Conservation (phyloP, 92 coral and sea anemone genomes). For the Anthopleura xanthogrammica region DNA sequence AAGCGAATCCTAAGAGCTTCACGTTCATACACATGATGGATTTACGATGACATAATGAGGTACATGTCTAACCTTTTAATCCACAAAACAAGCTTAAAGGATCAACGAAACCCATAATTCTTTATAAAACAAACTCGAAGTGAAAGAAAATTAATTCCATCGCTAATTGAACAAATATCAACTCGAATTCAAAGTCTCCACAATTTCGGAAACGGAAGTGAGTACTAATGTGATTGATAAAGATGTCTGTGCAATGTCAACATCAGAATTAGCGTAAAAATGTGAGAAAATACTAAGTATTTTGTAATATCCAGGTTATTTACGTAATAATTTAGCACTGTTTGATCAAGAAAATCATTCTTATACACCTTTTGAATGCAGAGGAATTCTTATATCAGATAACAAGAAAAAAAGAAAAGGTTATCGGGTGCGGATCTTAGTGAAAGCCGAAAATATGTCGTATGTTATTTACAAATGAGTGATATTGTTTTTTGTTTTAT, state of each 20-base stretch:
- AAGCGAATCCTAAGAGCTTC: too few species aligned
- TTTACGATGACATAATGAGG: background rate
- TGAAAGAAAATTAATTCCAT: background rate
- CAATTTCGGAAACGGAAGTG: background rate
- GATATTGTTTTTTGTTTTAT: background rate
- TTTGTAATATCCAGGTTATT: background rate
- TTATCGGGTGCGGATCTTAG: background rate
- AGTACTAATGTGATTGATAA: background rate
- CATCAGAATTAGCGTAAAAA: background rate
- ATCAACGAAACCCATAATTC: background rate
- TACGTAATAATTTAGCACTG: background rate
- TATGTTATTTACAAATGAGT: background rate
- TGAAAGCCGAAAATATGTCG: too few species aligned
- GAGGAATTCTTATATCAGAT: background rate
- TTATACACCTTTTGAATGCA: background rate
- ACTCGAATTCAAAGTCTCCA: background rate
- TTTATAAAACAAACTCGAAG: background rate
- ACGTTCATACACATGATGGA: too few species aligned
- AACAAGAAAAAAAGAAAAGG: background rate
- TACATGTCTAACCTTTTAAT: background rate
- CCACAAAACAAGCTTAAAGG: background rate
- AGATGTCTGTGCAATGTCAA: constrained; percentile 6
- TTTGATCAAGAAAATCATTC: background rate
- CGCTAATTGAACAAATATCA: background rate
- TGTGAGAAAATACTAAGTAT: background rate